Evolutionary conservation across 2,888 invertebrate species (phyloP), one percentile per base, ranked within the genome.

Genomic region (Steromphala cineraria): DNA sequence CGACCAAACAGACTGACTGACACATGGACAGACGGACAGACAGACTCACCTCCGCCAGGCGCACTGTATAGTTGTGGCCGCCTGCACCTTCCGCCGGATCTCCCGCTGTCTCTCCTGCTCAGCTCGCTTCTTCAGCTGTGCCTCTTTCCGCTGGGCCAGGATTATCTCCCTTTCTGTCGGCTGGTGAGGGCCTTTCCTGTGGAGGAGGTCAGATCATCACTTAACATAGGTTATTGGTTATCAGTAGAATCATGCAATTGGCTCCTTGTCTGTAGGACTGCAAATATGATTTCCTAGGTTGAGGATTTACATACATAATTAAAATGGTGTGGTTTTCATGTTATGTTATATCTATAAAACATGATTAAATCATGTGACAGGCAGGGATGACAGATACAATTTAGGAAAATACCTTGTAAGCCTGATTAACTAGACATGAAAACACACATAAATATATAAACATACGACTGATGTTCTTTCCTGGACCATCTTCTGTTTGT

Each of bases 21-120:
- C n/a, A n/a, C n/a, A 1, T 46, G 13, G 10, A 46, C 7, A 10
- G 13, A 46, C 13, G 8, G 1, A 1, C 24, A 75, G 46, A 21
- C 10, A 40, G 15, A 84, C 89, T 86, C 84, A 91, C 91, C 86
- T 88, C 84, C 88, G 87, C 91, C 91, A 92, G 52, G 90, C 88
- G 77, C 87, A 89, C 84, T 92, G 92, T 80, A 92, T 92, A 55
- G 84, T 84, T 21, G 83, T 77, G 17, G 91, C 92, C 15, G 91
- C 91, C 67, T 85, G 84, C 77, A 88, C 86, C 82, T 91, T 90
- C 36, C 85, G 85, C 53, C 89, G 77, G 75, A 90, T 88, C 19
- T 88, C 89, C 31, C 83, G 80, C 75, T 87, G 81, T 79, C 91
- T 79, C 17, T 84, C 79, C 40, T 85, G 84, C 82, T 91, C 91